Evolutionary conservation across 2,113 vertebrate species (phyloP).

Genomic region (Microcebus lehilahytsara): DNA sequence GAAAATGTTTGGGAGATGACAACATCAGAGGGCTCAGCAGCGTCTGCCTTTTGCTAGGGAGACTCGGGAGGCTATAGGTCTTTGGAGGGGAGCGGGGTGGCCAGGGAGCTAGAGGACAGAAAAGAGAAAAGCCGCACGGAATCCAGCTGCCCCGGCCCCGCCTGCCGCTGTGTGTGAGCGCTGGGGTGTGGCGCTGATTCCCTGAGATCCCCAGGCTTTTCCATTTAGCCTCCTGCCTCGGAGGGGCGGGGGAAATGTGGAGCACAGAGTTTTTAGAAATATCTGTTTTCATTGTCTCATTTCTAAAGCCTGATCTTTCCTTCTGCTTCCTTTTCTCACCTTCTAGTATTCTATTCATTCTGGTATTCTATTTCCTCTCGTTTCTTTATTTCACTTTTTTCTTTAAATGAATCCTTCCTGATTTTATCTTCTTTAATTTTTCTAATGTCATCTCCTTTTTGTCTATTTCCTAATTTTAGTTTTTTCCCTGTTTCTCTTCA

Average conservation of each 20-base stretch:
- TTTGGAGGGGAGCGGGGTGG: background rate
- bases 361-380: background rate
- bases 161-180: background rate
- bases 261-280: background rate
- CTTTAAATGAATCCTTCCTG: slow-evolving; percentile 11
- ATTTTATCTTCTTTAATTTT: background rate
- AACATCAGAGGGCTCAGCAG: slow-evolving; percentile 25
- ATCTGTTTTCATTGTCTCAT: background rate
- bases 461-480: background rate
- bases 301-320: background rate
- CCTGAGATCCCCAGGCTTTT: background rate
- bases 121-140: background rate
- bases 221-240: background rate
- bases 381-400: background rate
- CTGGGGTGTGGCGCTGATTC: background rate
- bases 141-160: background rate
- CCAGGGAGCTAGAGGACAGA: background rate
- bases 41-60: background rate
- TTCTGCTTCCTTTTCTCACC: background rate
- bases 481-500: background rate
- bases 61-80: background rate
- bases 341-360: background rate
- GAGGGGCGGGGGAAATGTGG: background rate
- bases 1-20: slow-evolving; percentile 61
- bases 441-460: background rate